Evolutionary conservation across 1,140 invertebrate species (phyloP), one percentile per base, ranked within the genome.

Genomic region (Drosophila trapezifrons): DNA sequence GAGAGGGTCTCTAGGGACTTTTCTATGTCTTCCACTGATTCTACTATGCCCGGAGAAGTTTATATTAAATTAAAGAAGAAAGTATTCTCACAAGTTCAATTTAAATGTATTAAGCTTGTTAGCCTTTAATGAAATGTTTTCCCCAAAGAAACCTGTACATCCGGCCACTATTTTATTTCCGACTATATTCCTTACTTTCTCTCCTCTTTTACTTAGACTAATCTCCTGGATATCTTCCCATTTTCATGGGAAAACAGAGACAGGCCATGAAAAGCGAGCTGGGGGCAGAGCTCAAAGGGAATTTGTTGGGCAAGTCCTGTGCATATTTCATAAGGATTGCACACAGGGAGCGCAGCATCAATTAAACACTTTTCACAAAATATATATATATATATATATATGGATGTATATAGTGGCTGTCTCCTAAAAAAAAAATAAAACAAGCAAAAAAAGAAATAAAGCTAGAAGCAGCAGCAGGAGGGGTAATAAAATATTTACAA

Each of bases 311-410:
- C 43, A 10, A 46, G 54, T 59, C 43, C 57, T 10, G 57, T 72
- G 64, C 56, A 76, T 84, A 43, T 72, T 83, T 71, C 43, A 79
- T 82, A 54, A 40, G 35, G 22, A n/a, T 37, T 60, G 49, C 49
- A 45, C 37, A 51, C 38, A 10, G 49, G 60, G 47, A 52, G 55
- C 12, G 32, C 18, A 60, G 57, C 80, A 84, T 71, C 81, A 83
- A 84, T 83, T 84, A 80, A 84, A 80, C 71, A 76, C 81, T 65
- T 66, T 37, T 22, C 13, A 54, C 18, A 54, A 35, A 20, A 35
- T 35, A 15, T 13, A 49, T 7, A 17, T 32, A 20, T 25, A 52
- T 32, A 27, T 49, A 35, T 35, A 15, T 13, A 49, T 7, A 17
- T 32, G n/a, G n/a, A n/a, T n/a, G n/a, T n/a, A n/a, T 4, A 10